These are phyloP conservation scores for Spodoptera picta DNA, from an alignment of 2,888 invertebrate genomes.

Conservation along the genomic window DNA sequence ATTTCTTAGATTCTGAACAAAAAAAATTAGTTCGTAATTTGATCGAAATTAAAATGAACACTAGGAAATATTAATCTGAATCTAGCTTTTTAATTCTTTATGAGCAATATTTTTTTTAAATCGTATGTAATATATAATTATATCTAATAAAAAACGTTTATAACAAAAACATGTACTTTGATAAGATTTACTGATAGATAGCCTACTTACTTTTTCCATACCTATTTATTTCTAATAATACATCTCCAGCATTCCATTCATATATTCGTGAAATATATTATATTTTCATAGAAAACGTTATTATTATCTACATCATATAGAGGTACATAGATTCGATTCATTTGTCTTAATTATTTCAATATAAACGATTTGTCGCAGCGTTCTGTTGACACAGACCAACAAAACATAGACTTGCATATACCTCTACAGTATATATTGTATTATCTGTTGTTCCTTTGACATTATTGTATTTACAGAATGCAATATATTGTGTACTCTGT, in stretches of 20 bases:
- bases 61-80: too few relatives aligned
- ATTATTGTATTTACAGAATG: slow-evolving; percentile 11
- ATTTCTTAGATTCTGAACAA: background rate
- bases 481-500: slow-evolving; percentile 9
- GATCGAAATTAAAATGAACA: too few relatives aligned
- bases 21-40: background rate
- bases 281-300: background rate
- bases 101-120: too few relatives aligned
- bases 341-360: slow-evolving; percentile 4
- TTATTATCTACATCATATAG: too few relatives aligned
- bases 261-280: background rate
- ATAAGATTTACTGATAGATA: too few relatives aligned
- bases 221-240: too few relatives aligned
- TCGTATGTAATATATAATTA: too few relatives aligned
- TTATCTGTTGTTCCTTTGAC: slow-evolving; percentile 17
- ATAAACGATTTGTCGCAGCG: background rate
- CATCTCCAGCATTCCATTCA: background rate
- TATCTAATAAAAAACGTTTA: too few relatives aligned
- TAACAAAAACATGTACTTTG: too few relatives aligned
- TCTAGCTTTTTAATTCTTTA: too few relatives aligned
- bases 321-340: background rate
- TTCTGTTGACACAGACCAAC: slow-evolving; percentile 7
- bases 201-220: too few relatives aligned
- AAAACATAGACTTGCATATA: slow-evolving; percentile 1
- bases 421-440: too few relatives aligned